Percentiles rank a stretch among this genome's conserved stretches.
Conservation (phyloP, 2,888 invertebrate genomes). For the Latheticus oryzae region DNA sequence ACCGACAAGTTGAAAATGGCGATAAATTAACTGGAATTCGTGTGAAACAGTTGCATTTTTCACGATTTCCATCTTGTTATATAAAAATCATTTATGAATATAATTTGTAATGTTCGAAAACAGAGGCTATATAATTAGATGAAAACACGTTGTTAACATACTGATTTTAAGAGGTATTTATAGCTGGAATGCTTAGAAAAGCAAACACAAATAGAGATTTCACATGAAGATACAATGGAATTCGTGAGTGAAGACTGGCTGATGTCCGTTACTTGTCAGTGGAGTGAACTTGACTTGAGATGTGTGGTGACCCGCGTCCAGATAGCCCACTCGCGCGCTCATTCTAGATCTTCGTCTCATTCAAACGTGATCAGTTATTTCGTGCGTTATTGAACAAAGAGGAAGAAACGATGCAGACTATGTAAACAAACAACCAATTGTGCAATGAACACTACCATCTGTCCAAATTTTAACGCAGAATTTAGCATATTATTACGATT, state of each 20-base stretch:
- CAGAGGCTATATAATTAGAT: constrained; percentile 41
- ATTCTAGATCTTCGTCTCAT: constrained; percentile 26
- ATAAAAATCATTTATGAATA: constrained; percentile 37
- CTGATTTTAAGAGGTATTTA: constrained; percentile 53
- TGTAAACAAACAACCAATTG: too few relatives aligned
- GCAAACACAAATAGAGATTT: constrained; percentile 63
- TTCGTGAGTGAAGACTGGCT: constrained; percentile 62
- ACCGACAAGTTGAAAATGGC: constrained; percentile 1
- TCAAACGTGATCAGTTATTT: constrained; percentile 27
- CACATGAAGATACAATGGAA: constrained; percentile 64
- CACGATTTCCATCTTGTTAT: constrained; percentile 6
- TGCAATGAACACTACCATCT: too few relatives aligned
- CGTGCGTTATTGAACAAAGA: constrained; percentile 31
- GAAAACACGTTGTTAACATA: constrained; percentile 44
- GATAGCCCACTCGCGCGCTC: constrained; percentile 41
- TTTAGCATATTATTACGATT: too few relatives aligned
- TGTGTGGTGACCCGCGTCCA: constrained; percentile 53
- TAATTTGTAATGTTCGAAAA: constrained; percentile 29
- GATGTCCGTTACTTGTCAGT: constrained; percentile 60
- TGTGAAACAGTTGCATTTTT: constrained; percentile 7
- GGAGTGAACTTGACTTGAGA: constrained; percentile 47
- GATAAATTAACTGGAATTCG: constrained; percentile 11
- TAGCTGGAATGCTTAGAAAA: constrained; percentile 58
- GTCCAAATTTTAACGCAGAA: too few relatives aligned
- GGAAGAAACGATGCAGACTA: too few relatives aligned